Evolutionary conservation across 37 sponge, comb jelly and placozoan genomes (phyloP), one percentile per base, ranked within the genome.

Genomic region (Spongilla lacustris): DNA sequence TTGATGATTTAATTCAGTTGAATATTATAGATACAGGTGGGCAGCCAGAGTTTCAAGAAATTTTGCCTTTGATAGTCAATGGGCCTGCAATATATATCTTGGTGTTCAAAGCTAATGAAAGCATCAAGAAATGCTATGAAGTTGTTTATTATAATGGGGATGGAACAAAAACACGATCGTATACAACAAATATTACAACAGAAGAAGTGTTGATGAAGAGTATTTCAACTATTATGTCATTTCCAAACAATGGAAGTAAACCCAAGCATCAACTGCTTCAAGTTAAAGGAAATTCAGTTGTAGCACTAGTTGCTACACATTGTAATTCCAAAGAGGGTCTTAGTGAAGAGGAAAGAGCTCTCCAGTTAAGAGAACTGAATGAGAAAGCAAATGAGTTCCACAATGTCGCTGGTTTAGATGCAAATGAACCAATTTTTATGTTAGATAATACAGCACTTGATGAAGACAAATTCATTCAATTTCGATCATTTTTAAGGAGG

Each of bases 1-100:
- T 58, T 41, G 11, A 17, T 14, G 19, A 58, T 6, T 1, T 17
- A 58, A 14, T 58, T 58, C 58, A 58, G 58, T 30, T 58, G 67
- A 67, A 80, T 36, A 21, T 80, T 4, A 67, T 68, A 21, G 80
- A 80, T 66, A 67, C 80, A 67, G 80, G 80, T 24, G 80, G 67
- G 29, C 80, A 80, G n/a, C 29, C 34, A 35, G 80, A 67, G 14
- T 67, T 80, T 35, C 80, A 80, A 12, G 80, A 80, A 35, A 19
- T 66, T 27, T 68, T 80, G 29, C 80, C 80, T 31, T 23, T 48
- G 4, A 29, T 82, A 24, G 73, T 82, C 49, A 71, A 71, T 8
- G 71, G 73, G 36, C 73, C 83, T 21, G 37, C 83, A 38, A 38
- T 82, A 25, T 71, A 38, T 27, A 46, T 82, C 34, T 29, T 82